A percentile compares a stretch with the other conserved stretches of the same genome.
Conservation (phyloP, 2,797 vertebrate species). For the Eurystomus glaucurus region DNA sequence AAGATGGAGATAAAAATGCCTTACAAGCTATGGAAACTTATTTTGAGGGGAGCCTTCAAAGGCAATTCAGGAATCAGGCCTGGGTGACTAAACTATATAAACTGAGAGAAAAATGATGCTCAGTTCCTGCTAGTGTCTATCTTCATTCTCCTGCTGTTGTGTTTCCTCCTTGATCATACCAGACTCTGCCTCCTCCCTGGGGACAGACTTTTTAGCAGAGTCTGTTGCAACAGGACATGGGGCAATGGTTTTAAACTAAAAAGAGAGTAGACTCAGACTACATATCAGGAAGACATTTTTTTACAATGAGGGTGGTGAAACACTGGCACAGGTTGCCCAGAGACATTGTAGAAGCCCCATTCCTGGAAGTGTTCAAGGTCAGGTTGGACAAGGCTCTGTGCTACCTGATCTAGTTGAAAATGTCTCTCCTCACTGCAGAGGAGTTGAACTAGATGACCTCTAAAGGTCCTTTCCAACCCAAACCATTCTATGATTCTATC, state of each 20-base stretch:
- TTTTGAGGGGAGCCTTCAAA: neutral
- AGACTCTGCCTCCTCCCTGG: neutral
- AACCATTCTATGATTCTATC: neutral
- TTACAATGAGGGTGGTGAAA: neutral
- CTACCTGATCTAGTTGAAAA: neutral
- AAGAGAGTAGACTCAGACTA: neutral
- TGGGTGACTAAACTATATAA: neutral
- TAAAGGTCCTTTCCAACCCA: neutral
- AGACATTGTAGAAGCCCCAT: neutral
- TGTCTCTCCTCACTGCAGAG: neutral
- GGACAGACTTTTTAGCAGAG: neutral
- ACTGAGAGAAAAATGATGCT: neutral
- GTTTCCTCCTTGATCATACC: neutral
- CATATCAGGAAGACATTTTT: neutral
- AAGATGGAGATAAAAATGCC: neutral
- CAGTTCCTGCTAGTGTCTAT: neutral
- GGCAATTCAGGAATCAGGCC: neutral
- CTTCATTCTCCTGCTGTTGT: neutral
- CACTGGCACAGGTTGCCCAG: neutral
- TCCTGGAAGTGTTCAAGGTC: neutral
- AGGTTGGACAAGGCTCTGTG: neutral
- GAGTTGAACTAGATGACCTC: neutral
- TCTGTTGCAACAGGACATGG: neutral
- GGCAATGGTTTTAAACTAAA: neutral
- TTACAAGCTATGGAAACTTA: neutral